These are phyloP conservation scores for Eilema griseolum DNA, from an alignment of 2,888 invertebrate species.

Conservation along the genomic window DNA sequence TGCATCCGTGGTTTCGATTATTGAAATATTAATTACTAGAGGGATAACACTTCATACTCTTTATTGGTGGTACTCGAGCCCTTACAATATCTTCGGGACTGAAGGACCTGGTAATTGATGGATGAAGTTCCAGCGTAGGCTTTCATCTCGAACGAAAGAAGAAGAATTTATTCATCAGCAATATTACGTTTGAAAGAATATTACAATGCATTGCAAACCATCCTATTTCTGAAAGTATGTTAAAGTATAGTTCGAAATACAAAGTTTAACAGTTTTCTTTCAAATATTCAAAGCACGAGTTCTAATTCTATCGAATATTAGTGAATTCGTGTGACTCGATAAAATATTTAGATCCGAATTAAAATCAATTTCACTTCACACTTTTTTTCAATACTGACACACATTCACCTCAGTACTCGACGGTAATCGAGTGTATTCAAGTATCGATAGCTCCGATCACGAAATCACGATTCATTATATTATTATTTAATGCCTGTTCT, in stretches of 20 bases:
- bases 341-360: background rate
- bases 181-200: too few species aligned
- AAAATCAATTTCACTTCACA: background rate
- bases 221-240: conserved; percentile 1
- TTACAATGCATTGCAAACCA: too few species aligned
- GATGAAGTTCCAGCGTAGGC: too few species aligned
- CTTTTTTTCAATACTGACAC: conserved; percentile 1
- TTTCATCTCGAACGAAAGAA: too few species aligned
- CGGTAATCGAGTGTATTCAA: background rate
- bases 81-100: too few species aligned
- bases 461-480: conserved; percentile 4
- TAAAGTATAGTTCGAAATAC: background rate
- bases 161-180: too few species aligned
- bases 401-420: background rate
- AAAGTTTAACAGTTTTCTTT: background rate
- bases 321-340: background rate
- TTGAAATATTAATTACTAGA: too few species aligned
- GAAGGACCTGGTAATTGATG: too few species aligned
- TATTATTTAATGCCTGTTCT: background rate
- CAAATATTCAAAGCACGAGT: background rate
- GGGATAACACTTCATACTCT: too few species aligned
- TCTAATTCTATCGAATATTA: background rate
- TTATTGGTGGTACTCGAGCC: too few species aligned
- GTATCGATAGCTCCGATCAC: background rate
- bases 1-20: background rate